Conservation (phyloP, 1,140 invertebrate species). For the Chrysomallon squamiferum region DNA sequence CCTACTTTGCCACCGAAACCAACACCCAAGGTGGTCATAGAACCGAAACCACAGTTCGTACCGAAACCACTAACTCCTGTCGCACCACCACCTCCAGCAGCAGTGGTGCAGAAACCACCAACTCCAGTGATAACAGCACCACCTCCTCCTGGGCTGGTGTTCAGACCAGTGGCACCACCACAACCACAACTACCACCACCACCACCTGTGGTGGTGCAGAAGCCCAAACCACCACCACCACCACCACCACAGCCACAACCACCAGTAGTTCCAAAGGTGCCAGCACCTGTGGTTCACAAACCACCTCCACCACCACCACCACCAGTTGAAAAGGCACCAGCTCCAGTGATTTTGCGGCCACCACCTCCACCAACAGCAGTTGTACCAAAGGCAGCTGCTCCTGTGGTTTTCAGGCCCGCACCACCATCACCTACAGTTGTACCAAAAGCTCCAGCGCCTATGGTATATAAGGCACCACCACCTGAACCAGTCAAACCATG, state of each 20-base stretch:
- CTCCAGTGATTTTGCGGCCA: too few relatives aligned
- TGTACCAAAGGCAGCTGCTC: too few relatives aligned
- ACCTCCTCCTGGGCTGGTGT: not conserved
- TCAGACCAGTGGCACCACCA: conserved; percentile 3
- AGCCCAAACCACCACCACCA: not conserved
- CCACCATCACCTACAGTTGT: conserved; percentile 21
- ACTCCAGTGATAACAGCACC: not conserved
- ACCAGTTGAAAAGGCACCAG: too few relatives aligned
- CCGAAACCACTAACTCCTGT: not conserved
- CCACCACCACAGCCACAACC: too few relatives aligned
- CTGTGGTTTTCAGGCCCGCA: conserved; percentile 5
- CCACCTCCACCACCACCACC: too few relatives aligned
- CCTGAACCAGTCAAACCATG: not conserved
- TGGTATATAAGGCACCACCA: conserved; percentile 7
- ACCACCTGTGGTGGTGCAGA: not conserved
- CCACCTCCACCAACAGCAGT: too few relatives aligned
- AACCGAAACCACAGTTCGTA: not conserved
- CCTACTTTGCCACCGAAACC: conserved; percentile 7
- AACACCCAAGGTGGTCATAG: conserved; percentile 3
- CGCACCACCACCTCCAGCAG: not conserved
- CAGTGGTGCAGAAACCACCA: not conserved
- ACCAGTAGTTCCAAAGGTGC: too few relatives aligned
- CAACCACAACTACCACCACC: not conserved
- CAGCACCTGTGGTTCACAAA: too few relatives aligned
- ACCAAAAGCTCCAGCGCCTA: conserved; percentile 7